Evolutionary conservation across 2,888 invertebrate genomes (phyloP).

Genomic region (Mimachlamys varia): DNA sequence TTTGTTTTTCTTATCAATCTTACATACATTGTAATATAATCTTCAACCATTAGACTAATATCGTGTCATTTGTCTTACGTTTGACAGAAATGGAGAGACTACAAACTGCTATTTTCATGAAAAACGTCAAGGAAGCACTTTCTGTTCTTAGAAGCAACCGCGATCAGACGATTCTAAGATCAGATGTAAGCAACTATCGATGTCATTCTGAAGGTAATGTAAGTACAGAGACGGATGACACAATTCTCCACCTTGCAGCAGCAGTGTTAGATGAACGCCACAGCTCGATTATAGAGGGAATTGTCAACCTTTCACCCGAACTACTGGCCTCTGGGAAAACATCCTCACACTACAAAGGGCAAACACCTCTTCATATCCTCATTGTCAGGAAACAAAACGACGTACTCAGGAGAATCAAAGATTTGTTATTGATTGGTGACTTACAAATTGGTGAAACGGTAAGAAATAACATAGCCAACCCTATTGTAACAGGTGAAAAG

Average conservation of each 20-base stretch:
- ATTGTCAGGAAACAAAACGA: conserved; percentile 23
- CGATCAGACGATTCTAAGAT: background rate
- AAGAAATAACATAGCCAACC: background rate
- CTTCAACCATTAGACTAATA: too few species aligned
- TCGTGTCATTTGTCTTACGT: too few species aligned
- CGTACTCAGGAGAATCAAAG: background rate
- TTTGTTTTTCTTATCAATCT: too few species aligned
- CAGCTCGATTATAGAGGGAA: background rate
- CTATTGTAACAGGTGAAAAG: background rate
- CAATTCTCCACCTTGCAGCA: background rate
- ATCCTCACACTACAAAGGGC: background rate
- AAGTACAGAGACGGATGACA: background rate
- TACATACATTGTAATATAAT: too few species aligned
- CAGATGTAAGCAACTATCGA: background rate
- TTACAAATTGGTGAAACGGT: background rate
- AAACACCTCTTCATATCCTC: background rate
- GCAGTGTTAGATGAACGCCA: background rate
- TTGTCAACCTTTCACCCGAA: background rate
- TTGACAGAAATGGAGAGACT: too few species aligned
- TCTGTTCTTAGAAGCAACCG: too few species aligned
- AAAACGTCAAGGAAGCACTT: too few species aligned
- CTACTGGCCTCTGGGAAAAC: background rate
- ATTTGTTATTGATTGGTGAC: background rate
- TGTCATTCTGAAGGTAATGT: background rate
- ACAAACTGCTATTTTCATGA: too few species aligned